phyloP scores from a whole-genome alignment of 2,888 invertebrate species.

The Isotomurus palustris region DNA sequence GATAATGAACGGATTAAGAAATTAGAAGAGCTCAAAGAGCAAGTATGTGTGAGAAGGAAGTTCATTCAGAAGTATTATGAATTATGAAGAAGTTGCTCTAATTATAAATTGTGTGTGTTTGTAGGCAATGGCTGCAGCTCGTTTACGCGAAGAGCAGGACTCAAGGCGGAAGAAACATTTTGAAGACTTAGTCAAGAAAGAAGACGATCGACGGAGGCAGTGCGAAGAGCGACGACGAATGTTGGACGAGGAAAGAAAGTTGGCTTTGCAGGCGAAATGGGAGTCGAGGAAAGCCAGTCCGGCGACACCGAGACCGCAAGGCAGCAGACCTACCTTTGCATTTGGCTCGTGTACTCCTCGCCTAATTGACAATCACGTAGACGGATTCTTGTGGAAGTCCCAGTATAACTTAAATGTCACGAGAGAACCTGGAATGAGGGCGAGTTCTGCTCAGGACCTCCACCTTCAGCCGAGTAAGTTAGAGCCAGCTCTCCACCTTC shows the following conservation, averaged over 20 bases:
- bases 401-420: slow-evolving; percentile 42
- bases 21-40: slow-evolving; percentile 81
- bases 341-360: slow-evolving; percentile 46
- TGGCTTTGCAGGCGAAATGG: slow-evolving; percentile 38
- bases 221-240: slow-evolving; percentile 42
- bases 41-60: too few relatives aligned
- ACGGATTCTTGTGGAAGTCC: slow-evolving; percentile 45
- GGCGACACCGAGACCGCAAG: slow-evolving; percentile 1
- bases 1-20: slow-evolving; percentile 84
- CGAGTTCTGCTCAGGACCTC: slow-evolving; percentile 41
- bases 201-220: slow-evolving; percentile 41
- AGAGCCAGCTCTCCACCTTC: background rate
- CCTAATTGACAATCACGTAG: slow-evolving; percentile 43
- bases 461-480: slow-evolving; percentile 36
- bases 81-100: too few relatives aligned
- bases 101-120: too few relatives aligned
- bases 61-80: too few relatives aligned
- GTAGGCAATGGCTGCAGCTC: slow-evolving; percentile 29
- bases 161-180: slow-evolving; percentile 41
- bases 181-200: slow-evolving; percentile 40
- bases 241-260: slow-evolving; percentile 41
- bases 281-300: slow-evolving; percentile 29
- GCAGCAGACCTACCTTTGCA: slow-evolving; percentile 34
- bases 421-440: slow-evolving; percentile 31
- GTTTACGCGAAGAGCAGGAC: slow-evolving; percentile 45